These are phyloP conservation scores for Yasuhikotakia modesta DNA, from an alignment of 2,797 vertebrate genomes.

Conservation along the genomic window DNA sequence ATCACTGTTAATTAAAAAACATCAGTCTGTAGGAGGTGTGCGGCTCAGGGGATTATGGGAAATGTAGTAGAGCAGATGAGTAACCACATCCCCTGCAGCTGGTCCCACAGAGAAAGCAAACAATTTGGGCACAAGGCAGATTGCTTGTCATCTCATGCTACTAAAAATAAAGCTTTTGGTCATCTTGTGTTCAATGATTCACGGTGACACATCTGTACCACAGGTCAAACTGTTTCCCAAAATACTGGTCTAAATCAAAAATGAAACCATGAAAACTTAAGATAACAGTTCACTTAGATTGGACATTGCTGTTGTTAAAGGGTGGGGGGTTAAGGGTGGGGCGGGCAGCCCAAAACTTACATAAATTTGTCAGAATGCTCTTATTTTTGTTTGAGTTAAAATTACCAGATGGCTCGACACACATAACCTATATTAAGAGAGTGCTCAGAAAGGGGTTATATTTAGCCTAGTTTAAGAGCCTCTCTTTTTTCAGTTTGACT, in stretches of 20 bases:
- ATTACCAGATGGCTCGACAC: slow-evolving; percentile 72
- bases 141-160: slow-evolving; percentile 69
- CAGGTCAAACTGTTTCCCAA: not conserved
- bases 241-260: slow-evolving; percentile 9
- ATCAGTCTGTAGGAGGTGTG: slow-evolving; percentile 65
- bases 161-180: slow-evolving; percentile 79
- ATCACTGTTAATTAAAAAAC: slow-evolving; percentile 72
- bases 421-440: slow-evolving; percentile 77
- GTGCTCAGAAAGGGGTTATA: slow-evolving; percentile 78
- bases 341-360: slow-evolving; percentile 65
- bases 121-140: slow-evolving; percentile 70
- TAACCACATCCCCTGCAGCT: slow-evolving; percentile 69
- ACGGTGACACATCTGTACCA: slow-evolving; percentile 58
- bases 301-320: not conserved
- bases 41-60: slow-evolving; percentile 60
- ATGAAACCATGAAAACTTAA: slow-evolving; percentile 14
- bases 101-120: slow-evolving; percentile 64
- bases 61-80: slow-evolving; percentile 72
- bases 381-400: slow-evolving; percentile 77
- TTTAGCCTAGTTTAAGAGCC: slow-evolving; percentile 75
- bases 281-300: not conserved
- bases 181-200: slow-evolving; percentile 75
- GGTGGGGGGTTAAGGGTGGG: not conserved
- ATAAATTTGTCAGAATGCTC: slow-evolving; percentile 70
- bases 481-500: slow-evolving; percentile 63